Conservation (phyloP, 2,888 invertebrate species). For the Erpobdella octoculata region DNA sequence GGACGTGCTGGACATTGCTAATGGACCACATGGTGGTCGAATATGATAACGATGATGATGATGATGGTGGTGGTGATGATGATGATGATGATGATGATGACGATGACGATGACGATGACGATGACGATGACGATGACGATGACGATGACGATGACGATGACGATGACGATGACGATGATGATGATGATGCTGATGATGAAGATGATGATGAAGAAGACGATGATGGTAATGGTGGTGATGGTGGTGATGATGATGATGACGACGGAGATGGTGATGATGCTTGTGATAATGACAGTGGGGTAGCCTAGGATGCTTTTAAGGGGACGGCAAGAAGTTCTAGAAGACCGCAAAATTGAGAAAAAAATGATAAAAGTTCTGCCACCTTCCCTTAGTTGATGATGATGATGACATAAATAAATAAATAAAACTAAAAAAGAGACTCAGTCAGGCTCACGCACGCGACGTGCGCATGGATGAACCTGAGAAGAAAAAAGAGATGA, state of each 20-base stretch:
- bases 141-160: slow-evolving; percentile 23
- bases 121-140: slow-evolving; percentile 15
- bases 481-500: too few species aligned
- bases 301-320: slow-evolving; percentile 11
- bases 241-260: slow-evolving; percentile 24
- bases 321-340: too few species aligned
- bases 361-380: too few species aligned
- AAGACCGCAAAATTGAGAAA: too few species aligned
- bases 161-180: slow-evolving; percentile 18
- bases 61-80: slow-evolving; percentile 15
- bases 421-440: too few species aligned
- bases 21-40: too few species aligned
- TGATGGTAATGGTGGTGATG: slow-evolving; percentile 24
- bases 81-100: slow-evolving; percentile 21
- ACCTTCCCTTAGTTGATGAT: slow-evolving; percentile 4
- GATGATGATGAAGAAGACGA: slow-evolving; percentile 19
- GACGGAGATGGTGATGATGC: slow-evolving; percentile 20
- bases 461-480: too few species aligned
- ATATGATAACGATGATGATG: slow-evolving; percentile 7
- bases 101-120: slow-evolving; percentile 16
- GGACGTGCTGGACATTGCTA: too few species aligned
- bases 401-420: too few species aligned
- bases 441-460: too few species aligned
- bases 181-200: slow-evolving; percentile 26
- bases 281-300: slow-evolving; percentile 23